A percentile compares a stretch with the other conserved stretches of the same genome.
phyloP scores from a whole-genome alignment of 2,113 vertebrate species.

The Lucifuga dentata region DNA sequence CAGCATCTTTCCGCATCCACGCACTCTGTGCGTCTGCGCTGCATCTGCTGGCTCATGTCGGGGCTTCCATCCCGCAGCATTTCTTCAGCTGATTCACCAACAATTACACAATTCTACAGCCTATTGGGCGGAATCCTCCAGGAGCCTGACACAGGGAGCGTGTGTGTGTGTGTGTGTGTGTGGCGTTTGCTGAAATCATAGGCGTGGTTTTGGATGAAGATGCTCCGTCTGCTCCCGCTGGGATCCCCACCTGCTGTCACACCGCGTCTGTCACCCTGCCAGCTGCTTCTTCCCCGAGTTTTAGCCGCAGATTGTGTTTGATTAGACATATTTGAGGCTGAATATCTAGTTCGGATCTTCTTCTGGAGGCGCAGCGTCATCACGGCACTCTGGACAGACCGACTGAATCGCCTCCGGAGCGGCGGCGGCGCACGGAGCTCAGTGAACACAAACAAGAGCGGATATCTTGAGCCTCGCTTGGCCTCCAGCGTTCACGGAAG shows the following conservation, averaged over 20 bases:
- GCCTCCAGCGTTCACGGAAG: conserved; percentile 50
- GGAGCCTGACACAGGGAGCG: not conserved
- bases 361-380: conserved; percentile 12
- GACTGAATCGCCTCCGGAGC: conserved; percentile 27
- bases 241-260: conserved; percentile 76
- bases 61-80: conserved; percentile 14
- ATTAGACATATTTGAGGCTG: conserved; percentile 10
- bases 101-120: conserved; percentile 23
- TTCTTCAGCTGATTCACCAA: conserved; percentile 63
- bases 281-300: conserved; percentile 40
- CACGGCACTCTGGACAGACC: conserved; percentile 20
- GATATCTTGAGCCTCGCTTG: conserved; percentile 37
- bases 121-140: conserved; percentile 43
- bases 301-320: conserved; percentile 5
- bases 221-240: conserved; percentile 76
- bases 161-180: not conserved
- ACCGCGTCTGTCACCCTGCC: conserved; percentile 54
- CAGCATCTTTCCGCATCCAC: conserved; percentile 45
- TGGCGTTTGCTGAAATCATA: conserved; percentile 50
- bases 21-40: conserved; percentile 63
- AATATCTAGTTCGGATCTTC: not conserved
- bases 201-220: conserved; percentile 79
- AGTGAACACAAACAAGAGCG: conserved; percentile 48
- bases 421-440: conserved; percentile 25
- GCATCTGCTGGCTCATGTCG: conserved; percentile 54